phyloP scores from a whole-genome alignment of 2,113 vertebrate genomes.

The Siniperca chuatsi region DNA sequence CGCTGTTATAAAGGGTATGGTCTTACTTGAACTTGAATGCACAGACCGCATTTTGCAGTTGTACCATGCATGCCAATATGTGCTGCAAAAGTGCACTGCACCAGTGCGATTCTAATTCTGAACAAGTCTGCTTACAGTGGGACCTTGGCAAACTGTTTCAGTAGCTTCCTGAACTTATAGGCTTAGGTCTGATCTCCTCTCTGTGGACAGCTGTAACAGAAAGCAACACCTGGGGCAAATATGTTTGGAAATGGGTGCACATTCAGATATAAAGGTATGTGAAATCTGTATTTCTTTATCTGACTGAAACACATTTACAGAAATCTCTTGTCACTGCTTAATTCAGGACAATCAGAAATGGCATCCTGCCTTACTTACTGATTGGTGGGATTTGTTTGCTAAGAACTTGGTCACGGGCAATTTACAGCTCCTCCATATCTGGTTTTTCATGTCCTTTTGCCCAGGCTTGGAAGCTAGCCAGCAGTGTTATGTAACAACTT shows the following conservation, averaged over 20 bases:
- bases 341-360: neutral
- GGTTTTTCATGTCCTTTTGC: conserved; percentile 31
- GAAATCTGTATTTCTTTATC: conserved; percentile 2
- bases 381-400: conserved; percentile 30
- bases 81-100: conserved; percentile 8
- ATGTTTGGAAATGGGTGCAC: neutral
- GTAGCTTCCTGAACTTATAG: conserved; percentile 21
- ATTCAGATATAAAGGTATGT: neutral
- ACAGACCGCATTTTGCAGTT: conserved; percentile 6
- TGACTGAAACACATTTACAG: neutral
- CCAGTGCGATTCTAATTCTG: conserved; percentile 2
- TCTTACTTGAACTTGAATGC: neutral
- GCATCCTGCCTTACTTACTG: neutral
- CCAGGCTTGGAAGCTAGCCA: conserved; percentile 11
- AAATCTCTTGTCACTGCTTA: neutral
- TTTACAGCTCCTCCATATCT: conserved; percentile 21
- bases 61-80: neutral
- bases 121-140: neutral
- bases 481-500: conserved; percentile 43
- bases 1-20: neutral
- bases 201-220: neutral
- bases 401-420: conserved; percentile 16
- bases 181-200: conserved; percentile 9
- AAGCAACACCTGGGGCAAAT: neutral
- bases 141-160: neutral